Conservation (phyloP, 2,888 invertebrate species). For the Zygogramma bicolorata region DNA sequence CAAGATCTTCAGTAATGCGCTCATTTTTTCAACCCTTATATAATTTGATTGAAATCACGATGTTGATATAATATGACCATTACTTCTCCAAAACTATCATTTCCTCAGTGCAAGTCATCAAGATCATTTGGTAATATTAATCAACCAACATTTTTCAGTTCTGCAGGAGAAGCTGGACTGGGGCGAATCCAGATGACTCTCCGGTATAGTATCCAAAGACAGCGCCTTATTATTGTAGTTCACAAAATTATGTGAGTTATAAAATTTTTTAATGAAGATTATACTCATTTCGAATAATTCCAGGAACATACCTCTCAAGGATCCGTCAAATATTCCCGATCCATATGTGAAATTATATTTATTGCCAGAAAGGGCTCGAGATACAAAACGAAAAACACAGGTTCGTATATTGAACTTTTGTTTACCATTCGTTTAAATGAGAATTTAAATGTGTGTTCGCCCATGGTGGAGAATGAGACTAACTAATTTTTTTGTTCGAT, state of each 20-base stretch:
- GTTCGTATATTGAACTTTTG: conserved; percentile 64
- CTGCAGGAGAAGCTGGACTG: conserved; percentile 80
- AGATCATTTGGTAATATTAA: background rate
- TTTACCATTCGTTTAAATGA: no score
- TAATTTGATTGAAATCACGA: no score
- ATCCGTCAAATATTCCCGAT: conserved; percentile 86
- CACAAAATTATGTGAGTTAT: conserved; percentile 89
- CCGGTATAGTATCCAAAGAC: conserved; percentile 85
- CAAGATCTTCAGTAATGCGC: no score
- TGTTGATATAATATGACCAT: no score
- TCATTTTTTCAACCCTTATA: no score
- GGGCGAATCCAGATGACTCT: conserved; percentile 88
- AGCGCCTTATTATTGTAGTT: conserved; percentile 85
- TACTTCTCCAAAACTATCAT: no score
- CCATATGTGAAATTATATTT: conserved; percentile 90
- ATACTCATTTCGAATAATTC: conserved; percentile 54
- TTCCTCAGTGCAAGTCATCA: background rate
- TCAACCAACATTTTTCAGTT: conserved; percentile 62
- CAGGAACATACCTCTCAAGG: conserved; percentile 84
- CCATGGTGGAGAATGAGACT: no score
- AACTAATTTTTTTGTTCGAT: no score
- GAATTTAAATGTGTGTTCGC: no score
- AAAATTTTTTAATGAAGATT: conserved; percentile 12
- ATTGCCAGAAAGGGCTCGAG: conserved; percentile 86
- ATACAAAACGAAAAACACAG: conserved; percentile 87